phyloP scores from a whole-genome alignment of 2,888 invertebrate genomes.

The Drosophila quinaria region DNA sequence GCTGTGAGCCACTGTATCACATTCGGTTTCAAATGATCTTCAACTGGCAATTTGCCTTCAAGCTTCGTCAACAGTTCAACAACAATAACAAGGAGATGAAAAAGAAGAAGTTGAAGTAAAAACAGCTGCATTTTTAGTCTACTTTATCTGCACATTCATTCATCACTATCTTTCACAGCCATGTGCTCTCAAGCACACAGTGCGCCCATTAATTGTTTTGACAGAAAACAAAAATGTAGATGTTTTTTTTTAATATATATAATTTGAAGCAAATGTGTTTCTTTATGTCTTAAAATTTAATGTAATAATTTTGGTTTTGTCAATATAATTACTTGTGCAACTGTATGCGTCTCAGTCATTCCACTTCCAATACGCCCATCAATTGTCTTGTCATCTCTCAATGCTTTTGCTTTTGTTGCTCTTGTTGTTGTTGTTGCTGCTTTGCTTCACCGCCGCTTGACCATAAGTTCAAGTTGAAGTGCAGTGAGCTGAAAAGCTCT shows the following conservation, averaged over 20 bases:
- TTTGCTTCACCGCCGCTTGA: slow-evolving; percentile 40
- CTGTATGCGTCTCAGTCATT: slow-evolving; percentile 12
- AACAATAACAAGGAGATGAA: slow-evolving; percentile 10
- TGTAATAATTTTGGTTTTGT: not conserved
- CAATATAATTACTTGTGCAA: not conserved
- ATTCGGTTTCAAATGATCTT: slow-evolving; percentile 60
- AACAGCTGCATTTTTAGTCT: slow-evolving; percentile 63
- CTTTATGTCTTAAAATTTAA: too few species aligned
- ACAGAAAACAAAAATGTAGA: not conserved
- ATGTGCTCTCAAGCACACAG: slow-evolving; percentile 7
- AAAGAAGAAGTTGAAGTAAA: slow-evolving; percentile 7
- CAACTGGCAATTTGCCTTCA: slow-evolving; percentile 62
- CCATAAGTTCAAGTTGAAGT: slow-evolving; percentile 76
- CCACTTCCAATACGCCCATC: slow-evolving; percentile 58
- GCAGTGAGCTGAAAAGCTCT: slow-evolving; percentile 62
- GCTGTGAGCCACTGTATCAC: too few species aligned
- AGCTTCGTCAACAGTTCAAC: slow-evolving; percentile 18
- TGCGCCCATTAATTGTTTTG: not conserved
- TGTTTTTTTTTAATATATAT: not conserved
- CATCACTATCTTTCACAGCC: slow-evolving; percentile 21
- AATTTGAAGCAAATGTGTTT: too few species aligned
- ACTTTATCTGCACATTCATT: slow-evolving; percentile 56
- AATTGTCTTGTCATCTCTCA: slow-evolving; percentile 71
- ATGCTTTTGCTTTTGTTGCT: slow-evolving; percentile 42
- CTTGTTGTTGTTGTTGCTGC: slow-evolving; percentile 18